phyloP scores from a whole-genome alignment of 1,140 invertebrate species.

The Platorchestia sp. region DNA sequence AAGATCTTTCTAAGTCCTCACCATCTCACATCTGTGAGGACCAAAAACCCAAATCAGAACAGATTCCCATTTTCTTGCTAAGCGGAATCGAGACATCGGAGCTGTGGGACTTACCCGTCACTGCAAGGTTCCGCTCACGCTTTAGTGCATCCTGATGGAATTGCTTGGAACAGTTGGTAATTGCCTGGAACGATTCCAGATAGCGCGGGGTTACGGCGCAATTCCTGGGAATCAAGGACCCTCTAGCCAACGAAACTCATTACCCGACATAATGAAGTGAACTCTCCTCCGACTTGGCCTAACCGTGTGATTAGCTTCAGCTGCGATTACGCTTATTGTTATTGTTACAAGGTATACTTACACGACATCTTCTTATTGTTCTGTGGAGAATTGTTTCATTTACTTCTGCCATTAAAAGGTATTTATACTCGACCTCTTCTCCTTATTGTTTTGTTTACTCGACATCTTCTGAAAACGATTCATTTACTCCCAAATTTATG shows the following conservation, averaged over 20 bases:
- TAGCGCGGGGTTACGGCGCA: slow-evolving; percentile 41
- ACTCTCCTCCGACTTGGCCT: neutral
- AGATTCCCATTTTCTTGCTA: neutral
- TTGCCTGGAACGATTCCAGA: slow-evolving; percentile 49
- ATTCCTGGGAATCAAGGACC: slow-evolving; percentile 22
- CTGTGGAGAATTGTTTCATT: no score
- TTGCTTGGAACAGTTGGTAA: slow-evolving; percentile 40
- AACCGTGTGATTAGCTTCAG: neutral
- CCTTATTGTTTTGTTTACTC: no score
- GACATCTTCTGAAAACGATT: no score
- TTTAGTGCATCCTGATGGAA: slow-evolving; percentile 45
- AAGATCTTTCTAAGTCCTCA: neutral
- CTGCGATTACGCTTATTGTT: no score
- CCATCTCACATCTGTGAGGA: neutral
- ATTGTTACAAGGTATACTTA: no score
- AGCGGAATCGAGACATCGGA: neutral
- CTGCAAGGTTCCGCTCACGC: neutral
- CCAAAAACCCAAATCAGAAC: neutral
- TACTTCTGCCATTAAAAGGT: no score
- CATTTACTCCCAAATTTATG: no score
- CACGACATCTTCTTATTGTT: no score
- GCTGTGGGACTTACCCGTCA: neutral
- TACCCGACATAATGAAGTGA: slow-evolving; percentile 36
- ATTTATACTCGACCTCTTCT: no score
- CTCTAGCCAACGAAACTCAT: neutral